These are phyloP conservation scores for Opisthograptis luteolata DNA, from an alignment of 2,888 invertebrate species.

Conservation along the genomic window DNA sequence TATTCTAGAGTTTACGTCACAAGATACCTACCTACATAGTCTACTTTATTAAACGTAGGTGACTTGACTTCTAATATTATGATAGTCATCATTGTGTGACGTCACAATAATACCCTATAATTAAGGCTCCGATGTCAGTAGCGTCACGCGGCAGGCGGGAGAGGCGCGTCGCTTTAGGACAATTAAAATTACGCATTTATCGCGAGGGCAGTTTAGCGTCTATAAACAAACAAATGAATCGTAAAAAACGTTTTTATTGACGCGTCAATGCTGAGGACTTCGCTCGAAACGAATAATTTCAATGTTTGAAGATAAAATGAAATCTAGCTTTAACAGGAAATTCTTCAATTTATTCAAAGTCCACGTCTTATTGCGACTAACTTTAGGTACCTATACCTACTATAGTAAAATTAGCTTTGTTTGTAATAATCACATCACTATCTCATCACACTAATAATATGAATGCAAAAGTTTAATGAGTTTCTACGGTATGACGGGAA, in stretches of 20 bases:
- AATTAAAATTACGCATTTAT: conserved; percentile 9
- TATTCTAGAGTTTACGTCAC: conserved; percentile 15
- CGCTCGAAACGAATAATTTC: background rate
- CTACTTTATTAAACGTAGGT: background rate
- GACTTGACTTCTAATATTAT: background rate
- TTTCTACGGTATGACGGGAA: too few relatives aligned
- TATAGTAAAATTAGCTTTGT: too few relatives aligned
- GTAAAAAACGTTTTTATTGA: conserved; percentile 12
- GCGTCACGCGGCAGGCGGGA: too few relatives aligned
- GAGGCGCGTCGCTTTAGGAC: background rate
- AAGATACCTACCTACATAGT: conserved; percentile 1
- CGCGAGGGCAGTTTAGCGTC: conserved; percentile 6
- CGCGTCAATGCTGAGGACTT: background rate
- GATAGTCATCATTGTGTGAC: conserved; percentile 3
- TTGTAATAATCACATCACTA: too few relatives aligned
- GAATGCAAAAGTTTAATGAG: too few relatives aligned
- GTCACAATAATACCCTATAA: conserved; percentile 10
- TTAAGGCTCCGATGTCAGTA: too few relatives aligned
- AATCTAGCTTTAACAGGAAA: background rate
- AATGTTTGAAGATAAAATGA: conserved; percentile 6
- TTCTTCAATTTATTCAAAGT: background rate
- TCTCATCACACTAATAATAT: too few relatives aligned
- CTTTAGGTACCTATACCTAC: too few relatives aligned
- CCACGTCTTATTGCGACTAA: conserved; percentile 1
- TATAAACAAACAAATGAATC: conserved; percentile 19